Conservation (phyloP, 2,797 vertebrate genomes). For the Adelosebastes latens region DNA sequence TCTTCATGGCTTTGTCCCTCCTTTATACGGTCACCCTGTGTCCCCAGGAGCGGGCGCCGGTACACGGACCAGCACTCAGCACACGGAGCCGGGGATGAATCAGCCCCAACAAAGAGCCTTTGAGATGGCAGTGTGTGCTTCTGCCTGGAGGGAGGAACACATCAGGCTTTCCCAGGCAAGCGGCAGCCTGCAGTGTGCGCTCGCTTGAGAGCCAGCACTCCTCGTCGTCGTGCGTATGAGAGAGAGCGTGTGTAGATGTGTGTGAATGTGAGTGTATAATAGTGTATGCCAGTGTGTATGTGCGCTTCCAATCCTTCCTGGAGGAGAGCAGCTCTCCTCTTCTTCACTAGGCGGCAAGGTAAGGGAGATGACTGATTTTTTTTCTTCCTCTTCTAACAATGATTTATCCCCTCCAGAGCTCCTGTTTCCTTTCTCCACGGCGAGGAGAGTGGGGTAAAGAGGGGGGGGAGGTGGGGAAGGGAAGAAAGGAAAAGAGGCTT, state of each 20-base stretch:
- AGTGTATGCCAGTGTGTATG: constrained; percentile 67
- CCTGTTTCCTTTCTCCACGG: constrained; percentile 31
- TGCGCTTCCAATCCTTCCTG: constrained; percentile 75
- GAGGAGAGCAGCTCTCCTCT: constrained; percentile 80
- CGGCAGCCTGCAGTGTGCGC: constrained; percentile 87
- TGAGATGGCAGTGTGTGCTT: constrained; percentile 84
- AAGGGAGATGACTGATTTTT: constrained; percentile 66
- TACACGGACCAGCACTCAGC: constrained; percentile 68
- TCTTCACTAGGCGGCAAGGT: constrained; percentile 81
- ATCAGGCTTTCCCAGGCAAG: constrained; percentile 88
- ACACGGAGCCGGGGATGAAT: constrained; percentile 69
- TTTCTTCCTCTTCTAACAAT: constrained; percentile 37
- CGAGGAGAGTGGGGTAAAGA: constrained; percentile 36
- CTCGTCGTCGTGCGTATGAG: constrained; percentile 59
- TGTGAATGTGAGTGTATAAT: constrained; percentile 57
- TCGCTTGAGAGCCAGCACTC: constrained; percentile 78
- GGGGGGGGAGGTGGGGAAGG: background rate
- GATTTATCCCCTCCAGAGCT: constrained; percentile 54
- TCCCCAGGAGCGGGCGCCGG: constrained; percentile 70
- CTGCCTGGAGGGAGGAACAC: constrained; percentile 89
- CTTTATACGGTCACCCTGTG: constrained; percentile 49
- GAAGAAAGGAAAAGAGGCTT: constrained; percentile 58
- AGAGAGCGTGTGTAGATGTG: constrained; percentile 42
- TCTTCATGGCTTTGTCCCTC: constrained; percentile 74
- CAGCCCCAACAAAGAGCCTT: constrained; percentile 82